Percentiles rank a stretch among this genome's conserved stretches.
Conservation (phyloP, 2,888 invertebrate species). For the Erebia palarica region DNA sequence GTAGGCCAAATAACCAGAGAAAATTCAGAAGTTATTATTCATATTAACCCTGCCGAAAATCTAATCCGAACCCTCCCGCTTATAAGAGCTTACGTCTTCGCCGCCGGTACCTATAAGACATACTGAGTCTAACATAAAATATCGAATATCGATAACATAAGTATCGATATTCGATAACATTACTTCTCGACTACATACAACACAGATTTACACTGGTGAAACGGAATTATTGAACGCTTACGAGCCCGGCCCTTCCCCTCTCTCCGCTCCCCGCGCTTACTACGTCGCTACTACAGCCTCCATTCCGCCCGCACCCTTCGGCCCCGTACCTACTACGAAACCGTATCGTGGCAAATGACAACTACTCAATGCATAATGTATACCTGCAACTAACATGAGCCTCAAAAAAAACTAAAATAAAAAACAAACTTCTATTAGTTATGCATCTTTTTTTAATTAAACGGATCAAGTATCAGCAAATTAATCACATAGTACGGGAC, state of each 20-base stretch:
- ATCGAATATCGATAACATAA: slow-evolving; percentile 24
- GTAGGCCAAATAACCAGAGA: too few relatives aligned
- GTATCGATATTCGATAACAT: background rate
- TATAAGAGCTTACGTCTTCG: too few relatives aligned
- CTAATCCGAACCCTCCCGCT: too few relatives aligned
- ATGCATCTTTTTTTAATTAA: background rate
- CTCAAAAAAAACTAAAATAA: background rate
- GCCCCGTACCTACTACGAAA: slow-evolving; percentile 55
- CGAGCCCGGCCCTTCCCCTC: slow-evolving; percentile 44
- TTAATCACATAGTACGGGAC: slow-evolving; percentile 11
- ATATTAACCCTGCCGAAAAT: too few relatives aligned
- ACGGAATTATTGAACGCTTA: slow-evolving; percentile 61
- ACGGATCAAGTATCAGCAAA: background rate
- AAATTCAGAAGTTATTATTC: too few relatives aligned
- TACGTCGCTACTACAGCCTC: slow-evolving; percentile 71
- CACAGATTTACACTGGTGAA: slow-evolving; percentile 46
- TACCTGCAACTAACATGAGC: background rate
- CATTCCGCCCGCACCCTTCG: slow-evolving; percentile 51
- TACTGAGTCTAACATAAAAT: too few relatives aligned
- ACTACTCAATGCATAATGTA: background rate
- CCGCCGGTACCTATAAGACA: too few relatives aligned
- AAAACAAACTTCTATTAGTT: background rate
- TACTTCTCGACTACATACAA: slow-evolving; percentile 15
- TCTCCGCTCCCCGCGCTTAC: slow-evolving; percentile 56
- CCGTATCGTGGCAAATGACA: slow-evolving; percentile 36